Base-by-base conservation (phyloP, 1,140 invertebrate genomes). In the Drosophila funebris region DNA sequence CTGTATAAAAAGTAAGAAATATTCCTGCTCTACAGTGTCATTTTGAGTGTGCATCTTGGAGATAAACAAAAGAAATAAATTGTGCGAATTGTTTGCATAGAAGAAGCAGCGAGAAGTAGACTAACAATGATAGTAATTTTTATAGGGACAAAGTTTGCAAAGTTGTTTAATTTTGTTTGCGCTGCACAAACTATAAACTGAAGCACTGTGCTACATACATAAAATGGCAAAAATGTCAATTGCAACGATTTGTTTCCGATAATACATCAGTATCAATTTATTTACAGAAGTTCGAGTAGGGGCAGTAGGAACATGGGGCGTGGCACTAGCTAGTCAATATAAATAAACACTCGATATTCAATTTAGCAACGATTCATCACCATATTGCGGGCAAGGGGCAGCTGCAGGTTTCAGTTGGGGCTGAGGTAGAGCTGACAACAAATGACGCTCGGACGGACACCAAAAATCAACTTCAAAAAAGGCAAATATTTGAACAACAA, bases 391-490 rank as follows among this genome's bases (percentile, higher is more conserved):
- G 13, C 33, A 33, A 37, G 39, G 24, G 44, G 3, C 37, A 14
- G 41, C 24, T 4, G 37, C 6, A 41, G 50, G 22, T 39, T 48
- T 6, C 22, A 24, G 44, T 13, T 36, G 24, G 44, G 3, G 13
- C 1, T 14, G 13, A 68, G 70, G 67, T 88, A 82, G 78, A 82
- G 66, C 56, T 88, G 50, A 69, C 76, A 88, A 87, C 83, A 87
- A 88, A 87, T 73, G 83, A 67, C 82, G 83, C 82, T 82, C 75
- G 76, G 78, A 69, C 57, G 69, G 43, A 78, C 70, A 88, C 83
- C 75, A 76, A 88, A 87, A 87, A 88, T 83, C 83, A 87, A 87
- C 83, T 88, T 87, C 37, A 87, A 87, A 87, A 84, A 88, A 88
- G 78, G 83, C 72, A 87, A 87, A 87, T 87, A 87, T 87, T 87